Evolutionary conservation across 2,113 vertebrate species (phyloP), one percentile per base, ranked within the genome.

Genomic region (Salvelinus alpinus): DNA sequence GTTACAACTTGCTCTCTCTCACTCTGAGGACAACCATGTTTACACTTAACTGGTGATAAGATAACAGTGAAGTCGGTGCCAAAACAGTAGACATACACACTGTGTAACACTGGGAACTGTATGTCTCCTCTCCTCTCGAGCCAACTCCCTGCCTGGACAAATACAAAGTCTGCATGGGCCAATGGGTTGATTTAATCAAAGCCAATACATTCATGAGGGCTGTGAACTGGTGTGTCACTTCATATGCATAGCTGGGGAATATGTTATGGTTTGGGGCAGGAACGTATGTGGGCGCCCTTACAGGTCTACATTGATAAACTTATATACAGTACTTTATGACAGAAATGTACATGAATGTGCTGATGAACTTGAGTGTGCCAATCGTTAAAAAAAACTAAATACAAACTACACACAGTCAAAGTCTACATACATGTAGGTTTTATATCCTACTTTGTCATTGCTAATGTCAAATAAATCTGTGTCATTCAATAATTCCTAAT

Each of bases 231-330:
- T 78, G 65, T 16, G 75, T 69, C 34, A 76, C 73, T 84, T 86
- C 66, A 71, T 78, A 83, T 81, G 74, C 80, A 84, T 82, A 78
- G 78, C 8, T 74, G 72, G 72, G 76, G 82, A 81, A 75, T 75
- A 71, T 64, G n/a, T 66, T 18, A 69, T 3, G 62, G 29, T 66
- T 67, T 38, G 25, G 77, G 70, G 66, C 6, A 0, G 3, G 59
- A 51, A 66, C 44, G 82, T 69, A 79, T 84, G 80, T 84, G 80
- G 84, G 78, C 12, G 66, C 83, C 78, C 72, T 73, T 64, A 81
- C 57, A 62, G 67, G 66, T 74, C 82, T 80, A 25, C 70, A 68
- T 5, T 18, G 16, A 54, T 18, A 18, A 54, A 54, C 1, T 0
- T 54, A 69, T 60, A 18, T 4, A 20, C 38, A 44, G 9, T 44